These are phyloP conservation scores for Psilopogon haemacephalus DNA, from an alignment of 2,113 vertebrate species.

Conservation along the genomic window DNA sequence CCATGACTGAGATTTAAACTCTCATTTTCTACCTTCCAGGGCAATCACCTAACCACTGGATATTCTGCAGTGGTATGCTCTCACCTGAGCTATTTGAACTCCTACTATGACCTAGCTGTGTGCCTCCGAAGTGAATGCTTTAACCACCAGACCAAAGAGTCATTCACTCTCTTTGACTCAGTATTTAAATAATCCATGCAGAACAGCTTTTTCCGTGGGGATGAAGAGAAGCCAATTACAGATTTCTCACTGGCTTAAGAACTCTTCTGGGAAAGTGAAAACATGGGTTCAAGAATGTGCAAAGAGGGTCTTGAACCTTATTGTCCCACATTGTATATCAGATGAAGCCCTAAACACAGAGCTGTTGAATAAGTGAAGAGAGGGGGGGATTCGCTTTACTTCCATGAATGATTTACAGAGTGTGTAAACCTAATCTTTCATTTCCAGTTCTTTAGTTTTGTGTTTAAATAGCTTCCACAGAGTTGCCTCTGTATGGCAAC, in stretches of 20 bases:
- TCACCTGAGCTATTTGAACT: slow-evolving; percentile 19
- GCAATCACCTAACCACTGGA: background rate
- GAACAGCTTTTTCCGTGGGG: slow-evolving; percentile 47
- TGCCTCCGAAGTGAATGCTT: slow-evolving; percentile 9
- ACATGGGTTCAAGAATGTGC: slow-evolving; percentile 24
- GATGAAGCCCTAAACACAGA: background rate
- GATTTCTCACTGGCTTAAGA: slow-evolving; percentile 48
- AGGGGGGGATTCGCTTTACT: slow-evolving; percentile 18
- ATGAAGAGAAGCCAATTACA: slow-evolving; percentile 17
- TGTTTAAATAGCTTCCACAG: slow-evolving; percentile 24
- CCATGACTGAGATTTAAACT: background rate
- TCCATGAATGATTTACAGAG: slow-evolving; percentile 44
- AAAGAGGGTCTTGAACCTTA: slow-evolving; percentile 43
- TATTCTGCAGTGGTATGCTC: background rate
- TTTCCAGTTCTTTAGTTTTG: slow-evolving; percentile 14
- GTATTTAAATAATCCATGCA: slow-evolving; percentile 63
- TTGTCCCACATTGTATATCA: slow-evolving; percentile 45
- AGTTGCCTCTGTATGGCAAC: background rate
- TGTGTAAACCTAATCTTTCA: background rate
- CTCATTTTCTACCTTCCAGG: background rate
- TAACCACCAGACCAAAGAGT: slow-evolving; percentile 33
- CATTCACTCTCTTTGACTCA: slow-evolving; percentile 28
- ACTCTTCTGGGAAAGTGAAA: slow-evolving; percentile 39
- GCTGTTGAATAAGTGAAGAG: slow-evolving; percentile 50
- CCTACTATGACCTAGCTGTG: background rate